Conservation (phyloP, 2,888 invertebrate genomes). For the Alitta virens region DNA sequence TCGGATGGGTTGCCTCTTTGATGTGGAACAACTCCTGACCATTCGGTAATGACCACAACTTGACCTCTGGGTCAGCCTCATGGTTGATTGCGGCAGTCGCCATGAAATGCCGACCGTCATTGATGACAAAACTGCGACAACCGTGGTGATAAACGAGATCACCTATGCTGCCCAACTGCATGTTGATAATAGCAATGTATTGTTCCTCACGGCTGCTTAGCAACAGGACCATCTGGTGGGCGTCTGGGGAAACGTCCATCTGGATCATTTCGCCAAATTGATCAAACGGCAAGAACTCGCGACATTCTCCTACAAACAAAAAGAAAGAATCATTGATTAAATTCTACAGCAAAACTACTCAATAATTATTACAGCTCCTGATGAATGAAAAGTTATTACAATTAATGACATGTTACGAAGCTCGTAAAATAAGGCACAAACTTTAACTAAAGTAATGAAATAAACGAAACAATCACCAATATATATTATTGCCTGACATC, state of each 20-base stretch:
- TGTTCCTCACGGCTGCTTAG: slow-evolving; percentile 20
- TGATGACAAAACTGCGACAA: slow-evolving; percentile 21
- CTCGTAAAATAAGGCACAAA: too few species aligned
- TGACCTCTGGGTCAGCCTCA: slow-evolving; percentile 5
- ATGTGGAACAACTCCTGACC: slow-evolving; percentile 15
- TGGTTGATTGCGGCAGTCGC: slow-evolving; percentile 12
- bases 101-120: slow-evolving; percentile 19
- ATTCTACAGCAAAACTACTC: too few species aligned
- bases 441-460: too few species aligned
- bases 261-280: slow-evolving; percentile 29
- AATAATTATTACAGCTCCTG: too few species aligned
- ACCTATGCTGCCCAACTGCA: slow-evolving; percentile 14
- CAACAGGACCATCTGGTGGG: slow-evolving; percentile 26
- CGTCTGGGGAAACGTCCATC: slow-evolving; percentile 28
- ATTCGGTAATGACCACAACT: slow-evolving; percentile 15
- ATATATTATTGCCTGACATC: too few species aligned
- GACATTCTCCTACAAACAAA: too few species aligned
- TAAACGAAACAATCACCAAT: too few species aligned
- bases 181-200: slow-evolving; percentile 25
- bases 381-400: too few species aligned
- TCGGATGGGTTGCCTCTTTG: slow-evolving; percentile 15
- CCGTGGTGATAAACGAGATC: slow-evolving; percentile 15
- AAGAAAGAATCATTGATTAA: too few species aligned
- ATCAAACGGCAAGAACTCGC: slow-evolving; percentile 27
- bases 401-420: too few species aligned